These are phyloP conservation scores for Teleiodes luculella DNA, from an alignment of 2,888 invertebrate genomes.

Conservation along the genomic window DNA sequence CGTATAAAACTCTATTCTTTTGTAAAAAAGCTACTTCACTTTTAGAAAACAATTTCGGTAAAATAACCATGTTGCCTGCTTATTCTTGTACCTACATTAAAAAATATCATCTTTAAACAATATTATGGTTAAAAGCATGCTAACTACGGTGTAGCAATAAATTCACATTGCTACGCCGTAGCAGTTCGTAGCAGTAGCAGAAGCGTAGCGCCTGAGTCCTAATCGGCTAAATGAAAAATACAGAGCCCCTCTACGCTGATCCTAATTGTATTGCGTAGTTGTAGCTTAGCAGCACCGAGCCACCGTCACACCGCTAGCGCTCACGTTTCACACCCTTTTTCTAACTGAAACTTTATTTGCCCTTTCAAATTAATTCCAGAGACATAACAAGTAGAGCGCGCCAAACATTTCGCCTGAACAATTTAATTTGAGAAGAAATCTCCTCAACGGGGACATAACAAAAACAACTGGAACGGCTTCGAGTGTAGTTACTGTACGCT, in stretches of 20 bases:
- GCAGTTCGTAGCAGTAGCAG: background rate
- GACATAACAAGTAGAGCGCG: conserved; percentile 10
- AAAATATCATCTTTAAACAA: too few relatives aligned
- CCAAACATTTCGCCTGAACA: conserved; percentile 14
- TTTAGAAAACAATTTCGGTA: too few relatives aligned
- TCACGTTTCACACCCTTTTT: conserved; percentile 7
- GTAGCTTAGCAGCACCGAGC: background rate
- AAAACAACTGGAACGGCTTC: conserved; percentile 45
- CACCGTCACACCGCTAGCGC: conserved; percentile 4
- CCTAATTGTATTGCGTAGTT: conserved; percentile 1
- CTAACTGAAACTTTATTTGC: conserved; percentile 10
- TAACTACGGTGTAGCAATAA: too few relatives aligned
- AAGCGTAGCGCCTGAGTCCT: too few relatives aligned
- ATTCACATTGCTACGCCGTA: background rate
- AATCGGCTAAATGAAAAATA: background rate
- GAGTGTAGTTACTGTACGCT: conserved; percentile 44
- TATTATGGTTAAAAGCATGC: too few relatives aligned
- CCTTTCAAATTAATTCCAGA: conserved; percentile 10
- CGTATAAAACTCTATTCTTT: too few relatives aligned
- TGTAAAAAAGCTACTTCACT: too few relatives aligned
- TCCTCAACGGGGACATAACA: conserved; percentile 42
- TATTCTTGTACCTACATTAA: too few relatives aligned
- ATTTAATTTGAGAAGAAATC: conserved; percentile 34
- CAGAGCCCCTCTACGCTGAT: background rate
- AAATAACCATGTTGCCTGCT: too few relatives aligned